Evolutionary conservation across 2,888 invertebrate genomes (phyloP), one percentile per base, ranked within the genome.

Genomic region (Lepeophtheirus nordmannii): DNA sequence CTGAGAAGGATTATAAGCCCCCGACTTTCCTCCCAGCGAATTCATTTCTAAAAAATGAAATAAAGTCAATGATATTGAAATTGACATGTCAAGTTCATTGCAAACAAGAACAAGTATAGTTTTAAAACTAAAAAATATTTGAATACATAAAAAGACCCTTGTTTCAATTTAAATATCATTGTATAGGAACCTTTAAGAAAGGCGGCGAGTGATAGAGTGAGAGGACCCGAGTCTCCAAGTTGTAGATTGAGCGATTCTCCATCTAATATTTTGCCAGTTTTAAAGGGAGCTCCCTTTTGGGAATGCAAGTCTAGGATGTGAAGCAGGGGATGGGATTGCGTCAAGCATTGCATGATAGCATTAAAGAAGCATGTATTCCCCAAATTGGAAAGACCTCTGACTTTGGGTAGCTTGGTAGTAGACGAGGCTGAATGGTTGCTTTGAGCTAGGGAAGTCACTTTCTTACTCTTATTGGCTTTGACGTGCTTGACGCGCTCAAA

Each of bases 281-380:
- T 17, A 38, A 63, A 64, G 22, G 39, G 58, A 23, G 64, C 65
- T 37, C 68, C 65, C 53, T 61, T 66, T 23, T 38, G 30, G 23
- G 58, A 46, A 14, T 68, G 65, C 22, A 22, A 41, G 57, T 40
- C 62, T 7, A 67, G 23, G 58, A 67, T 12, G 12, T 60, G 67
- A n/a, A 62, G 53, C 23, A 71, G 63, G 10, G 68, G 65, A 56
- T 70, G 70, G 37, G 90, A 90, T 75, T 88, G 88, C 2, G 87
- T 86, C 71, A 92, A 78, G 74, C 89, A 89, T 78, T 96, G 96
- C 80, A 96, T 82, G 10, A 94, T 92, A 37, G 94, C 89, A 79
- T 96, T 96, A 75, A 96, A 92, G 77, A 93, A 96, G 75, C 96
- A 96, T 0, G 96, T 96, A 75, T 96, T 96, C 62, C 96, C 94